These are phyloP conservation scores for Alouatta palliata DNA, from an alignment of 2,113 vertebrate species.

Conservation along the genomic window DNA sequence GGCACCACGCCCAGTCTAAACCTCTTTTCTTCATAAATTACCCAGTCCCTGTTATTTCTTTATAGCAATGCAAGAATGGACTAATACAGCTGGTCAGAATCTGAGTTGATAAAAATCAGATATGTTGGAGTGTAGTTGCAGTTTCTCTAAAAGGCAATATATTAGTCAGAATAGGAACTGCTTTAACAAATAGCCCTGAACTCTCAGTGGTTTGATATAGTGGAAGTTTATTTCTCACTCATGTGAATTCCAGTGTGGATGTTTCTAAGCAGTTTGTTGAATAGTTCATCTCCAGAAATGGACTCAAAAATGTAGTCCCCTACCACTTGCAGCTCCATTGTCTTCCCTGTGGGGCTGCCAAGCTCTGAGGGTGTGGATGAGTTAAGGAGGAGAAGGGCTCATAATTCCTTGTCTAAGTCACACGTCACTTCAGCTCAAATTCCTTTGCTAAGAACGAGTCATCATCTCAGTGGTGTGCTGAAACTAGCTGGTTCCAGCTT, in stretches of 20 bases:
- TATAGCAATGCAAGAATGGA: too few relatives aligned
- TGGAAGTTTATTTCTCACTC: not conserved
- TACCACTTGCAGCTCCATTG: not conserved
- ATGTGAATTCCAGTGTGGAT: not conserved
- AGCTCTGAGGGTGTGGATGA: not conserved
- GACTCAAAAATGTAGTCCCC: not conserved
- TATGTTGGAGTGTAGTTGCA: not conserved
- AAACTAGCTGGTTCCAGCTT: not conserved
- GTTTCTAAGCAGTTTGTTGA: not conserved
- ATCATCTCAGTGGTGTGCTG: not conserved
- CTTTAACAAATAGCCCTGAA: not conserved
- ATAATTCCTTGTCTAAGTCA: not conserved
- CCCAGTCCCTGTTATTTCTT: too few relatives aligned
- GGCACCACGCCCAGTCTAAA: too few relatives aligned
- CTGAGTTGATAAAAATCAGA: not conserved
- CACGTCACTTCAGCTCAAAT: not conserved
- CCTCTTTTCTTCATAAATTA: too few relatives aligned
- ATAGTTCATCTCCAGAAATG: not conserved
- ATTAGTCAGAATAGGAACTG: not conserved
- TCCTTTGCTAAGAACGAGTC: not conserved
- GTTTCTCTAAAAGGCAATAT: not conserved
- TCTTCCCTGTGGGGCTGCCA: not conserved
- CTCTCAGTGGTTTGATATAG: not conserved
- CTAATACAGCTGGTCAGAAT: not conserved
- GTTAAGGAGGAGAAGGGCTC: not conserved